Base-by-base conservation (phyloP, 2,797 vertebrate species). In the Numenius phaeopus region DNA sequence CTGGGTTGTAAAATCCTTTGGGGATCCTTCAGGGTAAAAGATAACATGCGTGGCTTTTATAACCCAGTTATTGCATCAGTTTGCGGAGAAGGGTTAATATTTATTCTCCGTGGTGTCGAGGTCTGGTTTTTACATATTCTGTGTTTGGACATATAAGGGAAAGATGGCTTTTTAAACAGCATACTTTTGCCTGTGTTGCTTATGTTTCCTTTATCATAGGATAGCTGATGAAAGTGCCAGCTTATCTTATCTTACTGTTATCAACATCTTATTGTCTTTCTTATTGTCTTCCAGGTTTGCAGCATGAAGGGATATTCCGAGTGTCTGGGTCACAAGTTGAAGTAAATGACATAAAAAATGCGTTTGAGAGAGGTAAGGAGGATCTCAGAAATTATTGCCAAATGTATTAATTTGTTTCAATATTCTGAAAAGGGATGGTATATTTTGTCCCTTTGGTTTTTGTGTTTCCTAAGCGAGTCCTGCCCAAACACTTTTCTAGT, bases 301-400 rank as follows among this genome's bases (percentile, higher is more conserved):
- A 99, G 96, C 99, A 99, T 37, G 99, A 99, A 94, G 99, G 99
- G 32, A 99, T 99, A 97, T 99, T 99, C 98, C 98, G 99, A 91
- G 99, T 99, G 87, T 99, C 99, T 18, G 99, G 99, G 69, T 99
- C 99, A 16, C 99, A 99, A 93, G 99, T 99, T 80, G 99, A 99
- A 95, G 99, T 99, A 96, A 99, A 99, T 58, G 99, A 99, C 98
- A 99, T 99, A 85, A 99, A 99, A 98, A 99, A 99, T 37, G 99
- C 99, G 7, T 99, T 99, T 98, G 99, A 99, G 97, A 99, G 99
- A 98, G 99, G 99, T 99, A 87, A 98, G 98, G 64, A 57, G 39
- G 58, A 52, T 76, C 66, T 55, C 11, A 10, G 62, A 27, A 54
- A 19, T 26, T 2, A 2, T 0, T 88, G 59, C 29, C 69, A 27